Conservation (phyloP, 1,140 invertebrate species). For the Samia ricini region DNA sequence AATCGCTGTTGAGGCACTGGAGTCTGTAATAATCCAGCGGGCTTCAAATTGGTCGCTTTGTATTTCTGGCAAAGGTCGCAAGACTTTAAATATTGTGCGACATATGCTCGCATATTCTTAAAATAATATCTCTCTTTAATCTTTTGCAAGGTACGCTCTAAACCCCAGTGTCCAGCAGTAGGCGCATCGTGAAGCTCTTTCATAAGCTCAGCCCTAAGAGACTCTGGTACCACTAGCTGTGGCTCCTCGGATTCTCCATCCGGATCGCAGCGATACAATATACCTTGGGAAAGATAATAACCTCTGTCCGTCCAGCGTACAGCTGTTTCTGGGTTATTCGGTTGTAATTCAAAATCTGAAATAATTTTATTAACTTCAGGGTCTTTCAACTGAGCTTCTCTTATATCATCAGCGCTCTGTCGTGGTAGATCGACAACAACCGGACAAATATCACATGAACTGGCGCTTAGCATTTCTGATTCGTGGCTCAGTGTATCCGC, state of each 20-base stretch:
- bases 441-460: conserved; percentile 26
- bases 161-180: conserved; percentile 21
- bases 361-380: conserved; percentile 32
- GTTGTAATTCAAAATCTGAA: conserved; percentile 9
- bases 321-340: not conserved
- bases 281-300: conserved; percentile 25
- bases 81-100: conserved; percentile 29
- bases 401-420: conserved; percentile 17
- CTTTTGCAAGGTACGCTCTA: conserved; percentile 29
- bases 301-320: conserved; percentile 22
- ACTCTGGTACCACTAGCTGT: conserved; percentile 20
- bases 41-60: conserved; percentile 40
- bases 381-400: conserved; percentile 38
- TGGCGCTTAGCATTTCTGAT: too few relatives aligned
- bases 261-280: conserved; percentile 17
- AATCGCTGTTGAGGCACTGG: conserved; percentile 28
- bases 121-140: conserved; percentile 39
- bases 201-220: conserved; percentile 18
- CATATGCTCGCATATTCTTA: conserved; percentile 35
- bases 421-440: conserved; percentile 30
- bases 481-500: conserved; percentile 38
- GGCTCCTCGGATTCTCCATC: conserved; percentile 16
- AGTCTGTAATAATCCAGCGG: conserved; percentile 31
- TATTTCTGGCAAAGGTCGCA: conserved; percentile 34
- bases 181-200: conserved; percentile 21